Evolutionary conservation across 1,140 invertebrate genomes (phyloP), one percentile per base, ranked within the genome.

Genomic region (Cyclargus thomasi): DNA sequence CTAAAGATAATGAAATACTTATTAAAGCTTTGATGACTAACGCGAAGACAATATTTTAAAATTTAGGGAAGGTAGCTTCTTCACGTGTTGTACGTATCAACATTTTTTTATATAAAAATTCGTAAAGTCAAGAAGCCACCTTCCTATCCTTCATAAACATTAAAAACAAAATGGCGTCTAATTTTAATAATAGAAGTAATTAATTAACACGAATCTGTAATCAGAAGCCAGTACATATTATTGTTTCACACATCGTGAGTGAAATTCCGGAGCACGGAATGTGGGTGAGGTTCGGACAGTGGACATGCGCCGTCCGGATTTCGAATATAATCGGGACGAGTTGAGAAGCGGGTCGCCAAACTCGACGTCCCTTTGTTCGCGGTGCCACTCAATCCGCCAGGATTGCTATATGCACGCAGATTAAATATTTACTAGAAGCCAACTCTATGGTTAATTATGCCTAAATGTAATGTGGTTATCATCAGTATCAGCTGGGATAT

Each of bases 201-300:
- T 35, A 35, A 35, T 47, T 47, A 59, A 59, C 1, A 59, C 6
- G 7, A 17, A 59, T 59, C 55, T 20, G 55, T 59, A 59, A 59
- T 59, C 6, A n/a, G n/a, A n/a, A n/a, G n/a, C n/a, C n/a, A 2
- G 18, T 18, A 20, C 55, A 20, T 59, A 11, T 59, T 7, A 59
- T 59, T 59, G 55, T 59, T 59, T 20, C 55, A 20, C 55, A 21
- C 66, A 64, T 72, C 74, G 74, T 79, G 73, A 83, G 82, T 85
- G 86, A 86, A 86, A 87, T 88, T 87, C 85, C 79, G 82, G 80
- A 84, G 80, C 78, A 74, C 74, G 82, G 80, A 85, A 86, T 89
- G 83, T 89, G 81, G 83, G 82, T 84, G 80, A 85, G 80, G 79
- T 83, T 87, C 76, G 78, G 74, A 73, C 55, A 74, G 59, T 76